Conservation (phyloP, 2,113 vertebrate genomes). For the Lepisosteus oculatus region DNA sequence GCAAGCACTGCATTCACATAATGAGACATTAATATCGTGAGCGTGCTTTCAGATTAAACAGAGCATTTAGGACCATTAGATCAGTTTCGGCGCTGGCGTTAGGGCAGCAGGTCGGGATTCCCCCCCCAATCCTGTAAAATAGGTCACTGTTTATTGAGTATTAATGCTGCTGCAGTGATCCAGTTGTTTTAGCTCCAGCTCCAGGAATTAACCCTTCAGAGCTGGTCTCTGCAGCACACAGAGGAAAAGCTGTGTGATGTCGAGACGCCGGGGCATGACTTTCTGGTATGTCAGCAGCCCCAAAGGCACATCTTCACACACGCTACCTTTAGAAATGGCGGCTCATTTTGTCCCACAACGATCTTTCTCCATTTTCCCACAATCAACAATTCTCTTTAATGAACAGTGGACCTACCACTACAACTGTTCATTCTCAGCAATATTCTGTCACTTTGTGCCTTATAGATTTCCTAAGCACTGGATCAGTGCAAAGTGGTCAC, state of each 20-base stretch:
- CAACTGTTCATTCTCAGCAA: neutral
- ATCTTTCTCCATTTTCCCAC: too few relatives aligned
- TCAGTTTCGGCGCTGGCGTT: constrained; percentile 72
- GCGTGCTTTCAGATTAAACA: constrained; percentile 70
- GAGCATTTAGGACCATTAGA: constrained; percentile 71
- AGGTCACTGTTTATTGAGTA: constrained; percentile 73
- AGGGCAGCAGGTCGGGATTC: constrained; percentile 58
- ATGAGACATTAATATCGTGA: constrained; percentile 73
- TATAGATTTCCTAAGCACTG: too few relatives aligned
- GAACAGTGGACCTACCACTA: too few relatives aligned
- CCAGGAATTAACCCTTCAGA: constrained; percentile 67
- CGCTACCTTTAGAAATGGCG: neutral
- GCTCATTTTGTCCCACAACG: too few relatives aligned
- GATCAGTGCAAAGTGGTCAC: too few relatives aligned
- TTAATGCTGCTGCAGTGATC: constrained; percentile 68
- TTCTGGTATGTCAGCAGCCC: constrained; percentile 34
- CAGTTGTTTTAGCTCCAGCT: constrained; percentile 71
- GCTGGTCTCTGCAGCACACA: constrained; percentile 37
- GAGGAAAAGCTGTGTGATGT: constrained; percentile 8
- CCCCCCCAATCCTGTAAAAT: constrained; percentile 65
- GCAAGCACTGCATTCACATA: constrained; percentile 64
- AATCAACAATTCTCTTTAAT: too few relatives aligned
- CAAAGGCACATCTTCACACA: constrained; percentile 35
- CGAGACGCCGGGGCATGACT: constrained; percentile 24
- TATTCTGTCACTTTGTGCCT: too few relatives aligned